Conservation (phyloP, 2,797 vertebrate genomes). For the Chromis chromis region DNA sequence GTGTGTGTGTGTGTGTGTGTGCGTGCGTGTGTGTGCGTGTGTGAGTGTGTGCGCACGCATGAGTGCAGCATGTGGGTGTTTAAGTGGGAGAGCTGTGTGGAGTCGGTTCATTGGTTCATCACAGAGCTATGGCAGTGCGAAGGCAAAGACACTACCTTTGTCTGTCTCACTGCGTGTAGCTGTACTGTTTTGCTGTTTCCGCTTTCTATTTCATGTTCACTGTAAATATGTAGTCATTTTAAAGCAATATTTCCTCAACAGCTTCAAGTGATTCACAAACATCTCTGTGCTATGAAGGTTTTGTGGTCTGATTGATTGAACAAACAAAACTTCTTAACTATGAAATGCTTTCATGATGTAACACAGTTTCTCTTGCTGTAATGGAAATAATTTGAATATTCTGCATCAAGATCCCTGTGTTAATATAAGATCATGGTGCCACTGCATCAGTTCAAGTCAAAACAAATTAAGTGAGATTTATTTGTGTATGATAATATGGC, state of each 20-base stretch:
- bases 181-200: slow-evolving; percentile 50
- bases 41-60: slow-evolving; percentile 37
- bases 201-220: slow-evolving; percentile 46
- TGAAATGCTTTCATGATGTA: slow-evolving; percentile 25
- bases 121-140: slow-evolving; percentile 53
- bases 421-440: background rate
- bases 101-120: slow-evolving; percentile 74
- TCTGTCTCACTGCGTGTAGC: slow-evolving; percentile 55
- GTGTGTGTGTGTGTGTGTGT: slow-evolving; percentile 52
- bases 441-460: background rate
- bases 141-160: slow-evolving; percentile 70
- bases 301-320: slow-evolving; percentile 31
- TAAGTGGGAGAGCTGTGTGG: slow-evolving; percentile 76
- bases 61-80: slow-evolving; percentile 64
- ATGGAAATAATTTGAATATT: slow-evolving; percentile 17
- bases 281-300: slow-evolving; percentile 9
- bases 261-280: slow-evolving; percentile 43
- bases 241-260: slow-evolving; percentile 24
- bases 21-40: slow-evolving; percentile 27
- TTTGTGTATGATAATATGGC: slow-evolving; percentile 11
- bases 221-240: slow-evolving; percentile 40
- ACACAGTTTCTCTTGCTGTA: background rate
- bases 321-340: slow-evolving; percentile 38
- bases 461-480: slow-evolving; percentile 20
- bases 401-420: slow-evolving; percentile 9